Percentiles rank a stretch among this genome's conserved stretches.
These are phyloP conservation scores for Tetragnatha versicolor DNA, from an alignment of 1,140 invertebrate species.

Conservation along the genomic window DNA sequence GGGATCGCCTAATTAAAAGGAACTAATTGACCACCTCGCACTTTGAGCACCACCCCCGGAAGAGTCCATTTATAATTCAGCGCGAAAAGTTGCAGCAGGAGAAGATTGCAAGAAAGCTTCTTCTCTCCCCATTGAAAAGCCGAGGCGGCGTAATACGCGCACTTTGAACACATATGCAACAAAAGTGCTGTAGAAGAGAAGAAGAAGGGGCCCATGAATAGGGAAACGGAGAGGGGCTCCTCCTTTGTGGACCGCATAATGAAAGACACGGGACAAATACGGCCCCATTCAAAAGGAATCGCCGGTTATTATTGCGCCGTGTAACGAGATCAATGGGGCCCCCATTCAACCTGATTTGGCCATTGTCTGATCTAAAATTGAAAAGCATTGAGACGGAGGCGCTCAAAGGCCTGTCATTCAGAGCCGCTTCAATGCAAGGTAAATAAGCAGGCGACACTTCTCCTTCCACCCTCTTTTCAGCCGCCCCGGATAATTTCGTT, in stretches of 20 bases:
- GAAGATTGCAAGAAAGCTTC: conserved; percentile 53
- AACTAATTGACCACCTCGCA: too few relatives aligned
- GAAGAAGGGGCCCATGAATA: conserved; percentile 29
- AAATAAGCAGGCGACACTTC: conserved; percentile 52
- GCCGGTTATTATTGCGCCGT: conserved; percentile 55
- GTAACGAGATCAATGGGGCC: conserved; percentile 54
- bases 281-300: conserved; percentile 51
- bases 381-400: conserved; percentile 52
- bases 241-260: conserved; percentile 51
- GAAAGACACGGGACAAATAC: conserved; percentile 56
- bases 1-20: too few relatives aligned
- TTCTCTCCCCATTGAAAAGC: conserved; percentile 31
- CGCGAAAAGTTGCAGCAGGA: conserved; percentile 51
- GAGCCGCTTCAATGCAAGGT: conserved; percentile 53
- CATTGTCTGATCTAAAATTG: conserved; percentile 56
- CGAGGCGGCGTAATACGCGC: conserved; percentile 52
- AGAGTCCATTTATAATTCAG: conserved; percentile 54
- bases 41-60: background rate
- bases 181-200: conserved; percentile 29
- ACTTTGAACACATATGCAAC: conserved; percentile 56
- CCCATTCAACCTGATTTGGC: conserved; percentile 55
- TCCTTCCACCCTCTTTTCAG: background rate
- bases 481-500: conserved; percentile 49
- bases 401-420: conserved; percentile 55
- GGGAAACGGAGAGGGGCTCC: conserved; percentile 48